Percentiles rank a stretch among this genome's conserved stretches.
phyloP scores from a whole-genome alignment of 2,113 vertebrate genomes.

The Holacanthus passer region DNA sequence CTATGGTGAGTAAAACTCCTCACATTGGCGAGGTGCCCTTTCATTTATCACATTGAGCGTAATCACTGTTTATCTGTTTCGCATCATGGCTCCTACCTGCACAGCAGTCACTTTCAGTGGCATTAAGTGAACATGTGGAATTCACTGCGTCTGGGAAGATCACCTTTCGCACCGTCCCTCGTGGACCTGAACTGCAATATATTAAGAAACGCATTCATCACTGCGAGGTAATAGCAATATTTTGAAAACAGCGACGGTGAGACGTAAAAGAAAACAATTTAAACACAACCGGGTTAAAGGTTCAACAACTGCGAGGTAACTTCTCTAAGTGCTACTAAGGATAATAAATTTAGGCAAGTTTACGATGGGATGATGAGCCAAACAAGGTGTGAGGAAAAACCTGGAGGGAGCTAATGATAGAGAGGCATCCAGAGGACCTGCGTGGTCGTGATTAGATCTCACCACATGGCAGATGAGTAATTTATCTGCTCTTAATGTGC shows the following conservation, averaged over 20 bases:
- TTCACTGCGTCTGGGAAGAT: slow-evolving; percentile 46
- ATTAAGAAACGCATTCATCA: slow-evolving; percentile 62
- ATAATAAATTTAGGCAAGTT: slow-evolving; percentile 51
- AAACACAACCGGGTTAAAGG: slow-evolving; percentile 38
- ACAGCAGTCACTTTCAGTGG: slow-evolving; percentile 67
- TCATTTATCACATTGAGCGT: slow-evolving; percentile 79
- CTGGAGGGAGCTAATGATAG: slow-evolving; percentile 59
- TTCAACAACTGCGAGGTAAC: slow-evolving; percentile 40
- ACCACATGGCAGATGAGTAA: slow-evolving; percentile 80
- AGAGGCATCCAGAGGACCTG: slow-evolving; percentile 70
- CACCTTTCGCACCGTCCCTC: slow-evolving; percentile 7
- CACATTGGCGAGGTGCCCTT: slow-evolving; percentile 73
- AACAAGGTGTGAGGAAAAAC: slow-evolving; percentile 66
- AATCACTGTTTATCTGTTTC: slow-evolving; percentile 83
- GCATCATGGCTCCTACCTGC: slow-evolving; percentile 78
- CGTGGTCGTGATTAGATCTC: slow-evolving; percentile 77
- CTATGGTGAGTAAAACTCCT: slow-evolving; percentile 78
- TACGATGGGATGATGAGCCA: slow-evolving; percentile 56
- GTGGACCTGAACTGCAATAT: slow-evolving; percentile 42
- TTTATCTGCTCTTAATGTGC: slow-evolving; percentile 82
- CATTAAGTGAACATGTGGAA: slow-evolving; percentile 67
- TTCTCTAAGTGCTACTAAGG: slow-evolving; percentile 28
- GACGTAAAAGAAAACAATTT: slow-evolving; percentile 38
- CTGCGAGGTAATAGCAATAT: slow-evolving; percentile 41
- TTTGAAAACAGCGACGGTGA: slow-evolving; percentile 28